Base-by-base conservation (phyloP, 2,888 invertebrate species). In the Cerastoderma edule region DNA sequence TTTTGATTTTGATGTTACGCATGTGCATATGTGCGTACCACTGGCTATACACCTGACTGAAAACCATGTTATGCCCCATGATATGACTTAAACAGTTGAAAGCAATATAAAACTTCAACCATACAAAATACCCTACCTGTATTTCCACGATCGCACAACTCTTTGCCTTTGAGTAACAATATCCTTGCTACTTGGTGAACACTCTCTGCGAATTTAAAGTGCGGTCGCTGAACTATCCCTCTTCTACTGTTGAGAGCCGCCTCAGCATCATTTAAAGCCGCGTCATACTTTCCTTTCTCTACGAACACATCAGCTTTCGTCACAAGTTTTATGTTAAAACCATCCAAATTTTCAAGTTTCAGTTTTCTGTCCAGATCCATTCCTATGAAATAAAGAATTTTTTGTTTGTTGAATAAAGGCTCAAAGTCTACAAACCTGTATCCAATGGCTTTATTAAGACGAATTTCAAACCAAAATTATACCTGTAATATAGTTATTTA, bases 171-270 rank as follows among this genome's bases (percentile, higher is more conserved):
- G 46, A 82, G n/a, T 67, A 75, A 67, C 24, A 75, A 79, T 10
- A 82, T 57, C 46, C 57, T 74, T 4, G 71, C 79, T 24, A 82
- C 67, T 54, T 77, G 82, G 56, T 79, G 70, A 1, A 79, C 79
- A 48, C 79, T 79, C 35, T 79, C 75, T 2, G 77, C 76, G 32
- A 68, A 76, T 32, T 77, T 66, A 30, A 72, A 64, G 48, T 82
- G 82, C 22, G 82, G 82, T 1, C 75, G 79, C 28, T 79, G 76
- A 28, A 82, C 30, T 19, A 79, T 74, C 16, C 46, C 66, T 4
- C 78, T 68, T 33, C 82, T 53, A n/a, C 64, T 72, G 33, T 72
- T 66, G 33, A 67, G 33, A 8, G 72, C 72, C 30, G 30, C 35
- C 10, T 74, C 63, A 6, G 82, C 78, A 44, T 72, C 69, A 5